phyloP scores from a whole-genome alignment of 92 coral and sea anemone genomes.

The Phymanthus crucifer region DNA sequence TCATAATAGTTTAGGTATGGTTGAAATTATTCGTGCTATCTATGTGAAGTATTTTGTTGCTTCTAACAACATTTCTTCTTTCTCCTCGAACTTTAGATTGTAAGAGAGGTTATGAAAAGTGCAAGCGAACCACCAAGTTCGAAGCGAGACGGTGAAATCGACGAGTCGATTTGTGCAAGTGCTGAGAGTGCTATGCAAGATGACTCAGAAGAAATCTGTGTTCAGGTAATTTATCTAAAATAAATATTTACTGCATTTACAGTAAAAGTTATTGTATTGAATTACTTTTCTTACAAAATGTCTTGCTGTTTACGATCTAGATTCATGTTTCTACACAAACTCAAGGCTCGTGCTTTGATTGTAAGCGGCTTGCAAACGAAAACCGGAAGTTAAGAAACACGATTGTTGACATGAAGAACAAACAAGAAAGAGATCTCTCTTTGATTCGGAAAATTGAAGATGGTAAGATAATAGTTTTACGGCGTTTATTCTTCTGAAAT shows the following conservation, averaged over 20 bases:
- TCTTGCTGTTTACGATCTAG: neutral
- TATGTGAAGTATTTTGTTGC: neutral
- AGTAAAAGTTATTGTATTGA: neutral
- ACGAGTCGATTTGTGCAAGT: neutral
- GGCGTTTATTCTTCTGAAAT: no score
- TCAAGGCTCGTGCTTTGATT: neutral
- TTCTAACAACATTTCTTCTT: neutral
- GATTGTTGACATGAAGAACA: neutral
- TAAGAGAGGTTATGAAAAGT: neutral
- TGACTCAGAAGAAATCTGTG: neutral
- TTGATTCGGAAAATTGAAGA: constrained; percentile 1
- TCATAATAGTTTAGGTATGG: neutral
- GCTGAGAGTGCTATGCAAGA: neutral
- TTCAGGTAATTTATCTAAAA: neutral
- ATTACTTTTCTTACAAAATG: neutral
- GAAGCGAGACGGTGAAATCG: neutral
- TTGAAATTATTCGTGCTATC: neutral
- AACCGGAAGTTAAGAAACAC: neutral
- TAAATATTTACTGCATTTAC: neutral
- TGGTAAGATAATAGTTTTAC: no score
- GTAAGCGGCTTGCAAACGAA: neutral
- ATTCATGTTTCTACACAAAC: neutral
- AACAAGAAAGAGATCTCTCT: neutral
- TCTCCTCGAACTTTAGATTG: neutral
- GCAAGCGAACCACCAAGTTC: neutral